Evolutionary conservation across 2,797 vertebrate genomes (phyloP), one percentile per base, ranked within the genome.

Genomic region (Potorous gilbertii): DNA sequence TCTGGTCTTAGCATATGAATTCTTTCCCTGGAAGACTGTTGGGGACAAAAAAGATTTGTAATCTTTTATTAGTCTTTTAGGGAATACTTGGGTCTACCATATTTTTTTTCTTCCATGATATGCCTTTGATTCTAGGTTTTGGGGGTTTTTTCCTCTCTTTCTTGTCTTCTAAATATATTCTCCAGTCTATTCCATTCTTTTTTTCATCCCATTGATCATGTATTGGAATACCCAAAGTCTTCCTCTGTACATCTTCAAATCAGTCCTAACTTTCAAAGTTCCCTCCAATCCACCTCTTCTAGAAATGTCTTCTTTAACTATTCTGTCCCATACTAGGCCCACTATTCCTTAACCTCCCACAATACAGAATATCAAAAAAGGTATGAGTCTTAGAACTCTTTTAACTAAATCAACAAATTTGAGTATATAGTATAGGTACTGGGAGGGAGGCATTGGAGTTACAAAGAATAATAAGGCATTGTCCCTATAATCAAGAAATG

Each of bases 31-130:
- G 92, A 50, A 0, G 55, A 21, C 28, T 59, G 8, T 55, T 95
- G 21, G 0, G 2, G 9, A 90, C 92, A 40, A 18, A 10, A n/a
- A 59, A 28, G n/a, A n/a, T n/a, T n/a, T 24, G 21, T 8, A 13
- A 46, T 93, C 90, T 94, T 57, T 93, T 90, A 59, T 59, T n/a
- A 92, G 89, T 1, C 3, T n/a, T 90, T 94, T 87, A 54, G 3
- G 90, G 59, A 29, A 91, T 50, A 31, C 57, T 12, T 24, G 55
- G 2, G 2, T 46, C 59, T 92, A 81, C 62, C 6, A 21, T 66
- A 66, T 8, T 90, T 57, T 90, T 93, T 55, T 55, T n/a, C 24
- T 55, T 24, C 2, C 2, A 21, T 62, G 46, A 40, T 66, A 0
- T 87, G 40, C 9, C 40, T 87, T 87, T 46, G 74, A 87, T 50